A percentile compares a stretch with the other conserved stretches of the same genome.
phyloP scores from a whole-genome alignment of 2,888 invertebrate genomes.

The Chymomyza fuscimana region DNA sequence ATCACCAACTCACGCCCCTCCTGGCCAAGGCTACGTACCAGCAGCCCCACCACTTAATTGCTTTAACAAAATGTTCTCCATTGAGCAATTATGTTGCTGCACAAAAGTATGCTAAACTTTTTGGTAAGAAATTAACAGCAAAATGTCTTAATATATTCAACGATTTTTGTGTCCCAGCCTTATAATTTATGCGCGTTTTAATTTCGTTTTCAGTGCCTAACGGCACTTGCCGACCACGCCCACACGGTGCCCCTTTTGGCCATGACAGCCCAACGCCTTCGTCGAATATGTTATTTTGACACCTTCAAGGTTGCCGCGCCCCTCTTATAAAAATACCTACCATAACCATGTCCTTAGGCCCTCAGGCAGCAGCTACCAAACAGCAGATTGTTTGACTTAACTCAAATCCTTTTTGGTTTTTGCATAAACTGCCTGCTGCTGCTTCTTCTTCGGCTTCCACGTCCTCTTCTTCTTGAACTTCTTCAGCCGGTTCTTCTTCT shows the following conservation, averaged over 20 bases:
- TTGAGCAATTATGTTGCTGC: slow-evolving; percentile 64
- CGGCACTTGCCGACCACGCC: slow-evolving; percentile 59
- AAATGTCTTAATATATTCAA: slow-evolving; percentile 72
- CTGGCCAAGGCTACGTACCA: no score
- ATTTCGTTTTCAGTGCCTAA: slow-evolving; percentile 69
- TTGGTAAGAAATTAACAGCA: slow-evolving; percentile 44
- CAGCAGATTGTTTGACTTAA: slow-evolving; percentile 51
- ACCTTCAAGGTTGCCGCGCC: slow-evolving; percentile 69
- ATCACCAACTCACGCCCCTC: no score
- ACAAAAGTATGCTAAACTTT: slow-evolving; percentile 55
- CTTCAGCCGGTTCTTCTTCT: slow-evolving; percentile 6
- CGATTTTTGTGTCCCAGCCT: slow-evolving; percentile 47
- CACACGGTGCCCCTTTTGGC: slow-evolving; percentile 12
- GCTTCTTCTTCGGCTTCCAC: background rate
- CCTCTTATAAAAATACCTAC: background rate
- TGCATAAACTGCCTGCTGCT: slow-evolving; percentile 54
- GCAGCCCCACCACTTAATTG: slow-evolving; percentile 47
- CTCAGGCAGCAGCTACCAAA: background rate
- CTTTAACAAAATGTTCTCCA: slow-evolving; percentile 65
- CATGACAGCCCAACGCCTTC: background rate
- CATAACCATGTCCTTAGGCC: background rate
- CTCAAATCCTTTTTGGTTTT: slow-evolving; percentile 50
- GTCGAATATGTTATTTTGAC: slow-evolving; percentile 70
- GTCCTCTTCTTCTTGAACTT: background rate
- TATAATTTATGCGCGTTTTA: slow-evolving; percentile 74